Percentiles rank a stretch among this genome's conserved stretches.
Evolutionary conservation across 2,888 invertebrate species (phyloP).

Genomic region (Lumbricus terrestris): DNA sequence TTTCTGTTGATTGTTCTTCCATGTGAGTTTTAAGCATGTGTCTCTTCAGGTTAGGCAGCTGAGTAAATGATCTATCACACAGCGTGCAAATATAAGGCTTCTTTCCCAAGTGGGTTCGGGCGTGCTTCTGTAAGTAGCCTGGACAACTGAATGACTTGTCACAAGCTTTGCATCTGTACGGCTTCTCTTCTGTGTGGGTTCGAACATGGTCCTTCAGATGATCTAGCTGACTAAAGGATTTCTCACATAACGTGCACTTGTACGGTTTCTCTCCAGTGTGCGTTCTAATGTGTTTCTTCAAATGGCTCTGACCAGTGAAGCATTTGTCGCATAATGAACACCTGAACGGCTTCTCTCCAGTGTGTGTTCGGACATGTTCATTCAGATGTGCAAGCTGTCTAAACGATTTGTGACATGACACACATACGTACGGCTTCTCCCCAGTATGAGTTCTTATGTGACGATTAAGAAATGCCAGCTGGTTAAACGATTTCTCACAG

Average conservation of each 20-base stretch:
- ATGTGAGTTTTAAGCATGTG: slow-evolving; percentile 17
- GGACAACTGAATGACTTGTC: slow-evolving; percentile 9
- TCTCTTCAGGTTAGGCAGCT: slow-evolving; percentile 20
- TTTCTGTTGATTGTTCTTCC: neutral
- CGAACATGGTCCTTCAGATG: slow-evolving; percentile 23
- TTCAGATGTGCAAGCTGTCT: slow-evolving; percentile 10
- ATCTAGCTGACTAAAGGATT: slow-evolving; percentile 10
- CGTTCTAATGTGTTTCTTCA: slow-evolving; percentile 23
- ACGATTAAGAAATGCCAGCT: slow-evolving; percentile 16
- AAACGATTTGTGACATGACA: slow-evolving; percentile 22
- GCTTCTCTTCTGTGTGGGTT: slow-evolving; percentile 25
- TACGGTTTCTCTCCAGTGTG: slow-evolving; percentile 31
- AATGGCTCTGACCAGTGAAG: slow-evolving; percentile 18
- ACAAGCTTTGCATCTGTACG: slow-evolving; percentile 14
- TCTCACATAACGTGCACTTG: slow-evolving; percentile 25
- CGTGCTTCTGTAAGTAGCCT: neutral
- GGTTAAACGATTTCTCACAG: neutral
- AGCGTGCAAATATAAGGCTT: slow-evolving; percentile 15
- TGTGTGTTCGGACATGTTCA: slow-evolving; percentile 24
- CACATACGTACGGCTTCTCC: slow-evolving; percentile 21
- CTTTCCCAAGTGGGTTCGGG: neutral
- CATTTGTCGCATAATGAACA: slow-evolving; percentile 25
- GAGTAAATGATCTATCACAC: slow-evolving; percentile 19
- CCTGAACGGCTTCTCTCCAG: slow-evolving; percentile 23
- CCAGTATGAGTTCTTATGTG: slow-evolving; percentile 25